Base-by-base conservation (phyloP, 1,140 invertebrate species). In the Eupristina koningsbergeri region DNA sequence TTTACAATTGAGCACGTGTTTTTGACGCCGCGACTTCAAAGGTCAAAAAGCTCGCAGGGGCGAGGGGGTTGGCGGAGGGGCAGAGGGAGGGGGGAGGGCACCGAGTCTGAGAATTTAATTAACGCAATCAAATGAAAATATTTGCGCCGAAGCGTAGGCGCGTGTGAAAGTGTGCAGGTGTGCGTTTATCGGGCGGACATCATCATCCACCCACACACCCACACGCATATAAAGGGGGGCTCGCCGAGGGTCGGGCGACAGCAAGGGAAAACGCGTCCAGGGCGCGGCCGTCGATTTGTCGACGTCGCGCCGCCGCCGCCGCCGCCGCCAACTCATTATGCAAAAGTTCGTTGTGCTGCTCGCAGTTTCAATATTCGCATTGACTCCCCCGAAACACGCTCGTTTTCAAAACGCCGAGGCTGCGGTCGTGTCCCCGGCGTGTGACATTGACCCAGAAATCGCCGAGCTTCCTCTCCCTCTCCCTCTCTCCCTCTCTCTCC, bases 71-170 rank as follows among this genome's bases (percentile, higher is more conserved):
- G 11, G 47, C 8, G 0, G 17, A 45, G 7, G 29, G 78, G 7
- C 36, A 45, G 13, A 67, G 34, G n/a, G 36, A 17, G 36, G 36
- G 36, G 41, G 19, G 58, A 84, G 87, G n/a, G n/a, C n/a, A n/a
- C n/a, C 84, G 85, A 87, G 86, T 80, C 85, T 89, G 83, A 84
- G 81, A 88, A 88, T 89, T 89, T 89, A 89, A 91, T 90, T 91
- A 91, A 89, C 87, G 89, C 88, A 88, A 89, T 89, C 88, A 87
- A 90, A 91, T 89, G 90, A 90, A 91, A 91, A 90, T 90, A 90
- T 91, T 90, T 87, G 85, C 86, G 85, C 74, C 83, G 61, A 77
- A 85, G 80, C 73, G 82, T 67, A 41, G 80, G 78, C 76, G 69
- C 76, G 61, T 78, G n/a, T n/a, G n/a, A n/a, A n/a, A n/a, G n/a